A percentile compares a stretch with the other conserved stretches of the same genome.
phyloP scores from a whole-genome alignment of 2,113 vertebrate genomes.

The Eurypyga helias region DNA sequence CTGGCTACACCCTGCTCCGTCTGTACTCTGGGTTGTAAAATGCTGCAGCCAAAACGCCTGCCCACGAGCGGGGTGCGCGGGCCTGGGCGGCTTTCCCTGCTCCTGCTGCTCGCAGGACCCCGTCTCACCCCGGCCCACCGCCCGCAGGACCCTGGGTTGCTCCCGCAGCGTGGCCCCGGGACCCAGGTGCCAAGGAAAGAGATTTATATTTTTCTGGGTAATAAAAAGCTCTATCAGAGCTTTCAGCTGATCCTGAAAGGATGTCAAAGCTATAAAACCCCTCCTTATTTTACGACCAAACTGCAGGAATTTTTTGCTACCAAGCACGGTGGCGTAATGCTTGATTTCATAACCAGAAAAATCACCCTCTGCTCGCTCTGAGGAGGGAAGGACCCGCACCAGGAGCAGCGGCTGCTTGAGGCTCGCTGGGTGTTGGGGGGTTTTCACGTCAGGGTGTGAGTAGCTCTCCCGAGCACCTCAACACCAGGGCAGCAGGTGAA shows the following conservation, averaged over 20 bases:
- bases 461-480: not conserved
- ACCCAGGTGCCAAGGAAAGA: not conserved
- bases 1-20: not conserved
- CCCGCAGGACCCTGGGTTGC: not conserved
- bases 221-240: not conserved
- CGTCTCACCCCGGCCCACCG: accelerated
- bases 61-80: not conserved
- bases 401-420: accelerated
- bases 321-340: not conserved
- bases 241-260: not conserved
- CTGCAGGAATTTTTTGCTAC: not conserved
- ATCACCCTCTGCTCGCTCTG: not conserved
- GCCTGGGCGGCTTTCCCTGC: not conserved
- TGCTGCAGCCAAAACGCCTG: not conserved
- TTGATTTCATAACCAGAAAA: not conserved
- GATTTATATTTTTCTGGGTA: not conserved
- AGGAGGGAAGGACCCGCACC: not conserved
- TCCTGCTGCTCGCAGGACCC: not conserved
- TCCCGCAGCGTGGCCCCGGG: not conserved
- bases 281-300: slow-evolving; percentile 5
- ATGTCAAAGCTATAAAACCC: not conserved
- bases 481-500: not conserved
- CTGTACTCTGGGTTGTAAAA: not conserved
- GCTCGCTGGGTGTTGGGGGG: not conserved
- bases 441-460: accelerated